These are phyloP conservation scores for Drosophila anomalipes DNA, from an alignment of 2,888 invertebrate species.

Conservation along the genomic window DNA sequence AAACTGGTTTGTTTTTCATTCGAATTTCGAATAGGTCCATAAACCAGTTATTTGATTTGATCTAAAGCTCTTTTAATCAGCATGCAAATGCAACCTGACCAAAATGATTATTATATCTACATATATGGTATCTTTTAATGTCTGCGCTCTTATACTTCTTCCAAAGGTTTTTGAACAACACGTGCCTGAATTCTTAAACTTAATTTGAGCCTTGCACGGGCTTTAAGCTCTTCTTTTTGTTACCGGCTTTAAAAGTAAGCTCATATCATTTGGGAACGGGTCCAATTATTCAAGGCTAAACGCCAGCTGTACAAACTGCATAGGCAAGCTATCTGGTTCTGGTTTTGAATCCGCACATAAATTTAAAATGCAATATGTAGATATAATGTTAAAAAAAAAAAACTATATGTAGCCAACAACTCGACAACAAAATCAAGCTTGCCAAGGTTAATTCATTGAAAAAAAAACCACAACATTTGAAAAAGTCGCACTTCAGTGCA, in stretches of 20 bases:
- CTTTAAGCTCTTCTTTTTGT: neutral
- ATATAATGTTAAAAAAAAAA: slow-evolving; percentile 10
- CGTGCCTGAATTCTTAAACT: slow-evolving; percentile 44
- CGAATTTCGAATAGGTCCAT: slow-evolving; percentile 39
- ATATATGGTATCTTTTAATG: slow-evolving; percentile 9
- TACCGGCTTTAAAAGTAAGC: slow-evolving; percentile 1
- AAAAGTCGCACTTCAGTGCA: slow-evolving; percentile 51
- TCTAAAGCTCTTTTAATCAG: slow-evolving; percentile 47
- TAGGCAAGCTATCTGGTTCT: slow-evolving; percentile 28
- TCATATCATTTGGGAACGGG: slow-evolving; percentile 6
- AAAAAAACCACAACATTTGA: slow-evolving; percentile 5
- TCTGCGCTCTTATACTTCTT: slow-evolving; percentile 10
- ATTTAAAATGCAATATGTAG: slow-evolving; percentile 32
- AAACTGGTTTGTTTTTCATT: slow-evolving; percentile 44
- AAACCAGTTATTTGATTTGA: slow-evolving; percentile 55
- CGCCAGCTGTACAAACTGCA: slow-evolving; percentile 38
- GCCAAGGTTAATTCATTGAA: slow-evolving; percentile 49
- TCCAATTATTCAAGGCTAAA: slow-evolving; percentile 38
- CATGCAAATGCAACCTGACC: slow-evolving; percentile 65
- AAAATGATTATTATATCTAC: slow-evolving; percentile 47
- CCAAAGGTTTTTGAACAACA: slow-evolving; percentile 36
- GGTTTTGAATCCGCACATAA: slow-evolving; percentile 47
- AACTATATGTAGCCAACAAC: slow-evolving; percentile 15
- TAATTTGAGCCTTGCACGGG: neutral
- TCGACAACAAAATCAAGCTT: slow-evolving; percentile 33